Evolutionary conservation across 1,140 invertebrate species (phyloP).

Genomic region (Drosophila nigromelanica): DNA sequence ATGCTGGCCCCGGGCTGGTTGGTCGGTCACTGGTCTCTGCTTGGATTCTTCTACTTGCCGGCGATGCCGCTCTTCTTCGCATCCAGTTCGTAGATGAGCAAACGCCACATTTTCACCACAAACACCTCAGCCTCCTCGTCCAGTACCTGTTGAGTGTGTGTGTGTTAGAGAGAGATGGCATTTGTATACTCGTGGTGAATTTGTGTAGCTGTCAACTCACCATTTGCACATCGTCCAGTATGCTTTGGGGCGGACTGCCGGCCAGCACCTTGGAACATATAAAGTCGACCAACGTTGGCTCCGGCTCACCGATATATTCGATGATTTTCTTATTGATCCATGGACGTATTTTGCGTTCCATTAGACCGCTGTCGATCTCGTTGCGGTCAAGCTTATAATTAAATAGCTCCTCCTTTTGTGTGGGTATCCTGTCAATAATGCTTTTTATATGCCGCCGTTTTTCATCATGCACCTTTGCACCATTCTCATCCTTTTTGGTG

Average conservation of each 20-base stretch:
- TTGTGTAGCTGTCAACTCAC: conserved; percentile 85
- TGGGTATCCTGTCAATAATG: conserved; percentile 99
- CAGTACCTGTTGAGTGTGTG: conserved; percentile 89
- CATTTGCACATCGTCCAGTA: conserved; percentile 99
- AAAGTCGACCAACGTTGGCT: conserved; percentile 99
- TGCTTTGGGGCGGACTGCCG: conserved; percentile 95
- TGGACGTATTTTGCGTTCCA: conserved; percentile 98
- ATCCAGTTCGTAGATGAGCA: conserved; percentile 99
- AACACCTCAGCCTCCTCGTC: conserved; percentile 99
- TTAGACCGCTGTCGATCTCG: conserved; percentile 89
- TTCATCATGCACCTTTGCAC: conserved; percentile 93
- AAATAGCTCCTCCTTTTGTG: conserved; percentile 97
- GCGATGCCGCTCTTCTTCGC: conserved; percentile 93
- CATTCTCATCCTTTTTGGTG: conserved; percentile 88
- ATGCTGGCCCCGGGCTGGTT: too few relatives aligned
- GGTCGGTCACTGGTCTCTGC: conserved; percentile 4
- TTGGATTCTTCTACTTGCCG: conserved; percentile 40
- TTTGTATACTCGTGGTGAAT: not conserved
- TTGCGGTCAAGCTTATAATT: conserved; percentile 96
- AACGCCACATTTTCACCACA: conserved; percentile 99
- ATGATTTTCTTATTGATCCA: conserved; percentile 99
- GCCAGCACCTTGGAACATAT: conserved; percentile 99
- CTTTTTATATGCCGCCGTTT: conserved; percentile 98
- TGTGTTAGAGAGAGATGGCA: conserved; percentile 1
- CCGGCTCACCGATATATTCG: conserved; percentile 99